Base-by-base conservation (phyloP, 2,888 invertebrate species). In the Lasius fuliginosus region DNA sequence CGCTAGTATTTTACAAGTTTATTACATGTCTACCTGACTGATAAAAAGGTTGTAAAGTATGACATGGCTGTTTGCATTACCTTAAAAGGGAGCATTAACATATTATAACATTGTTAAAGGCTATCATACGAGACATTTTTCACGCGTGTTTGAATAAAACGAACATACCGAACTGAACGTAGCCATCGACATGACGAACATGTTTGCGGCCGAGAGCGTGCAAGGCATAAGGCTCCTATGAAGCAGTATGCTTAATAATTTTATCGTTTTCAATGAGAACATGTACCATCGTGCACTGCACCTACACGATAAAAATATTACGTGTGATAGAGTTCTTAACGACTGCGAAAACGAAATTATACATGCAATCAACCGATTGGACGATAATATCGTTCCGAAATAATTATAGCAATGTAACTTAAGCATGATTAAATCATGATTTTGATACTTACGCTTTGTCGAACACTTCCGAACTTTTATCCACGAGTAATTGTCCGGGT, bases 51-150 rank as follows among this genome's bases (percentile, higher is more conserved):
- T 0, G 40, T 77, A 5, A 77, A 77, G 9, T 77, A 77, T n/a
- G 77, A 77, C 36, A 68, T 68, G 1, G 77, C 68, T 12, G 68
- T 68, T 68, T 77, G 68, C 27, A 42, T 77, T 5, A 77, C 68
- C 77, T 77, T 68, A 77, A 77, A 77, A 68, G n/a, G 15, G 23
- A 40, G 30, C 5, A 8, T 67, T 3, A 40, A 12, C 9, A 27
- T 12, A 2, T 77, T 40, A 30, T 23, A 65, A 36, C 1, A 27
- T 12, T n/a, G 12, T 15, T 67, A 67, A 53, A 36, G 5, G 9
- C 8, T 46, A 2, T 11, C 42, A 12, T n/a, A 8, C 49, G n/a
- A 53, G 49, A 53, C 8, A n/a, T n/a, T 8, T 53, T 53, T 53
- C n/a, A 53, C n/a, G 8, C 0, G n/a, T 53, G 2, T 12, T 42